Evolutionary conservation across 2,113 vertebrate species (phyloP), one percentile per base, ranked within the genome.

Genomic region (Clinocottus analis): DNA sequence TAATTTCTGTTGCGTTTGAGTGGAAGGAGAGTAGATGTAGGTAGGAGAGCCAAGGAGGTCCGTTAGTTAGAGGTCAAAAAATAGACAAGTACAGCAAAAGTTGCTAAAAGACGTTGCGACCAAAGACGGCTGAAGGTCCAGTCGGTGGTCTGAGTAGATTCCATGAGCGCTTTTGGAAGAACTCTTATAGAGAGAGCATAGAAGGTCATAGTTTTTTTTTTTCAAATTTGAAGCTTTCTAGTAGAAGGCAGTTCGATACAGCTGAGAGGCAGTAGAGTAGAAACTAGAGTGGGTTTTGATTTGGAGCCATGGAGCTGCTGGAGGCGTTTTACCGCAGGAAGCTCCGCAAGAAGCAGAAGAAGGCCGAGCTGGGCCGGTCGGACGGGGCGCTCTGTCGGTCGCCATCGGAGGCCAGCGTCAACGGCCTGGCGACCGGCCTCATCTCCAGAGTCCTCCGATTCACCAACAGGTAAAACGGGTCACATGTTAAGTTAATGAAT

Each of bases 371-470:
- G 47, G 85, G 87, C 5, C 80, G 80, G 4, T 93, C 92, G 0
- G 84, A 94, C 1, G 87, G 93, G 47, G 89, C 92, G 0, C 81
- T 95, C 53, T 91, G 89, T 63, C 89, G 94, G 23, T 55, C 85
- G 0, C 91, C 94, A 1, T 93, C 93, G 0, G 90, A 94, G 43
- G 70, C 78, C 73, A 90, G 85, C 16, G 90, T 92, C 79, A 89
- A 89, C 75, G 71, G 90, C 56, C 69, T 94, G 71, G 92, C 94
- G 0, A 93, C 89, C 3, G 86, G 94, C 14, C 77, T 96, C 77
- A 92, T 95, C 70, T 93, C 92, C 66, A 93, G 81, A 77, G 91
- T 96, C 71, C 92, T 95, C 73, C 85, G 94, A 71, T 94, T 95
- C 85, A 93, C 94, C 10, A 47, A 86, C 84, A 95, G 94, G 94